Base-by-base conservation (phyloP, 2,797 vertebrate genomes). In the Garrulus glandarius region DNA sequence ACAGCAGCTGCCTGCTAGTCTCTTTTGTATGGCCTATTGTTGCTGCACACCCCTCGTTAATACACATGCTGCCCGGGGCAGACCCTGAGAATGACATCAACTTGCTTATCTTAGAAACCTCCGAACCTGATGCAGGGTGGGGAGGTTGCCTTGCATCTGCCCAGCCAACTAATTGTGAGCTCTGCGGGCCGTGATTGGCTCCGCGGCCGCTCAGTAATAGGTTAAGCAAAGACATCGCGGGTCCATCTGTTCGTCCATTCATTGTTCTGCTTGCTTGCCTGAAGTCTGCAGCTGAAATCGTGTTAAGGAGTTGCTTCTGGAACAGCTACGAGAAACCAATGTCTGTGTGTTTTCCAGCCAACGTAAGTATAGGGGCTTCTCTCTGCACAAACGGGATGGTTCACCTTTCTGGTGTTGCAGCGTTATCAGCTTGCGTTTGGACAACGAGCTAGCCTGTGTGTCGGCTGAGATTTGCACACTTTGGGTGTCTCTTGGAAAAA, bases 1-100 rank as follows among this genome's bases (percentile, higher is more conserved):
- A 92, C 96, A 99, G 99, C 99, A 99, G 99, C 99, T 99, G 99
- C 98, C 98, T 94, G 85, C 98, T 97, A 96, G 98, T 97, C 94
- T 94, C 98, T 97, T 99, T 99, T 99, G 98, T 99, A 97, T 97
- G 96, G 96, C 95, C 98, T 96, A 98, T 99, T 99, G 98, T 99
- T 98, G 98, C 96, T 91, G 97, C 98, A 98, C 97, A 98, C 98
- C 98, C 98, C 98, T 98, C 68, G 93, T 98, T 98, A 98, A 99
- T 99, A 98, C 98, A 99, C 98, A 98, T 97, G 98, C 98, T 97
- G 97, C 98, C 98, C 87, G 52, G 97, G 98, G 97, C 98, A 98
- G 98, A 96, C 97, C 98, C 97, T 87, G 92, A 96, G 97, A 98
- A 98, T 98, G 98, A 98, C 98, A 98, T 98, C 98, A 98, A 98